Percentiles rank a stretch among this genome's conserved stretches.
phyloP scores from a whole-genome alignment of 2,797 vertebrate genomes.

The Takifugu ocellatus region DNA sequence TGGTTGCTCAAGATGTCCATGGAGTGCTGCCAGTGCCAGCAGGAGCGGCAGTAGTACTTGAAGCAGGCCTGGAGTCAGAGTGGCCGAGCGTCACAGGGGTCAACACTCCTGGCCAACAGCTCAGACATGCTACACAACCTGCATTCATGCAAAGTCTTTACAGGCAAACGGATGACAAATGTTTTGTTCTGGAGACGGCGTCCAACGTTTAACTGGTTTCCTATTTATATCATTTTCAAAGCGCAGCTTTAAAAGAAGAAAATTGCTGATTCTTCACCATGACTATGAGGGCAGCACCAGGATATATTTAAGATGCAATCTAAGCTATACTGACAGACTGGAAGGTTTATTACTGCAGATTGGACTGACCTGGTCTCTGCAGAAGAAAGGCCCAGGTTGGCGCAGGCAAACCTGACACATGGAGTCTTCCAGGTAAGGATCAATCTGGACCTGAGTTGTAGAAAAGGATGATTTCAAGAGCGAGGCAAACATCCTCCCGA shows the following conservation, averaged over 20 bases:
- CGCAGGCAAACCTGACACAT: conserved; percentile 94
- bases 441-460: conserved; percentile 88
- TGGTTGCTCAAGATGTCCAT: conserved; percentile 95
- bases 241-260: too few relatives aligned
- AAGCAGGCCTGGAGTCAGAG: conserved; percentile 85
- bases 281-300: too few relatives aligned
- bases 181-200: too few relatives aligned
- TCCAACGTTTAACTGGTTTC: too few relatives aligned
- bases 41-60: conserved; percentile 98
- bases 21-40: conserved; percentile 99
- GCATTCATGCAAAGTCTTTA: too few relatives aligned
- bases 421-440: conserved; percentile 96
- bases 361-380: conserved; percentile 89
- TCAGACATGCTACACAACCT: neutral
- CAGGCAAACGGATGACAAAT: too few relatives aligned
- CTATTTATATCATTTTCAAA: too few relatives aligned
- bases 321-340: too few relatives aligned
- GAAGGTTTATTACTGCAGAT: neutral
- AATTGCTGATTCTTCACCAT: too few relatives aligned
- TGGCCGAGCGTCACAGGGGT: neutral
- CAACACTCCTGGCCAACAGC: neutral
- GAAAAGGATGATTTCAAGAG: neutral
- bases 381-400: conserved; percentile 97
- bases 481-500: neutral
- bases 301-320: too few relatives aligned